phyloP scores from a whole-genome alignment of 2,797 vertebrate genomes.

The Delichon dasypus region DNA sequence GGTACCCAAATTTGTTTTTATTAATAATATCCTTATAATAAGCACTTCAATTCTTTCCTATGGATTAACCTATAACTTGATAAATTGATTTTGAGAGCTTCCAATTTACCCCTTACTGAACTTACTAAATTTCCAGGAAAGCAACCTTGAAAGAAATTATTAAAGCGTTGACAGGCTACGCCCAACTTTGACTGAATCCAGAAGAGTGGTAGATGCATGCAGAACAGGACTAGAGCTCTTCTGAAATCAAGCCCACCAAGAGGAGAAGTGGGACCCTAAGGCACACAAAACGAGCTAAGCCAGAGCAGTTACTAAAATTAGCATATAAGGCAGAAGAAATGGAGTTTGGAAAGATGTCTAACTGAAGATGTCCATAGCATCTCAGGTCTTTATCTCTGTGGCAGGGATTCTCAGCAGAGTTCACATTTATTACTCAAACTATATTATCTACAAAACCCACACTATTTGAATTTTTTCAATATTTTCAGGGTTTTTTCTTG shows the following conservation, averaged over 20 bases:
- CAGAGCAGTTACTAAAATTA: background rate
- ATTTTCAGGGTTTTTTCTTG: background rate
- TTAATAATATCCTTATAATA: background rate
- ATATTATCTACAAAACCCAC: background rate
- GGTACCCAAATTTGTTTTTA: background rate
- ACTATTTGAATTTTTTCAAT: background rate
- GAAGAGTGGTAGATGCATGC: accelerated
- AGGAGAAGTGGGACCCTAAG: background rate
- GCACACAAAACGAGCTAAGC: background rate
- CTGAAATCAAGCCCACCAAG: background rate
- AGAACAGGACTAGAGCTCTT: background rate
- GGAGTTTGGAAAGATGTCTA: background rate
- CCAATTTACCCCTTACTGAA: background rate
- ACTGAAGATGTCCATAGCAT: background rate
- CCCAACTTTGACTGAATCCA: background rate
- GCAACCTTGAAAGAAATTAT: background rate
- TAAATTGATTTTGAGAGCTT: background rate
- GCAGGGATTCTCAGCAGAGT: background rate
- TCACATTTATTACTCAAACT: background rate
- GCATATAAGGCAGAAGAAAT: background rate
- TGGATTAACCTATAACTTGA: background rate
- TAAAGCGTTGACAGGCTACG: background rate
- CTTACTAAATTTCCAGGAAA: background rate
- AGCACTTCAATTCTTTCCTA: background rate
- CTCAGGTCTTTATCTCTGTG: background rate